A percentile compares a stretch with the other conserved stretches of the same genome.
phyloP scores from a whole-genome alignment of 2,113 vertebrate genomes.

The Benitochromis conjunctus region DNA sequence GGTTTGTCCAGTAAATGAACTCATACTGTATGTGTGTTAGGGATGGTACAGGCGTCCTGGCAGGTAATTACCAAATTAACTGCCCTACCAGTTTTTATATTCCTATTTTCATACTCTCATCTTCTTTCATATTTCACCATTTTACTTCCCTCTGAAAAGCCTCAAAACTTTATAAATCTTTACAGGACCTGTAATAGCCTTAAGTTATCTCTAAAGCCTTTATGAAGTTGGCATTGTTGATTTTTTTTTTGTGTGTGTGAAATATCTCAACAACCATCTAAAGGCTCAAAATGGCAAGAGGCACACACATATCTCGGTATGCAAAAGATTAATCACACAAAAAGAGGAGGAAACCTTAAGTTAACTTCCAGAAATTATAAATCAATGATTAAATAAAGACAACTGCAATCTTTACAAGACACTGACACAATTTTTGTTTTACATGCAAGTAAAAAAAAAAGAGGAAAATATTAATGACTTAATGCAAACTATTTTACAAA shows the following conservation, averaged over 20 bases:
- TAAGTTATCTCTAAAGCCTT: background rate
- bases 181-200: background rate
- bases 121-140: background rate
- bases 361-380: background rate
- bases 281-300: background rate
- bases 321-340: background rate
- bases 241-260: background rate
- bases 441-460: background rate
- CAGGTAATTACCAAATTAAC: background rate
- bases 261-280: background rate
- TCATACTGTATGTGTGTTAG: background rate
- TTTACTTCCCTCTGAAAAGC: background rate
- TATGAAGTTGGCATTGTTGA: background rate
- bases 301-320: background rate
- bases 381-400: background rate
- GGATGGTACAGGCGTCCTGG: background rate
- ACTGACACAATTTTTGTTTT: background rate
- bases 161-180: background rate
- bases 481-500: too few species aligned
- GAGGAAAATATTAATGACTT: too few species aligned
- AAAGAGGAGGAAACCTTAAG: background rate
- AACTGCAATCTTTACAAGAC: background rate
- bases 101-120: background rate
- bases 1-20: background rate
- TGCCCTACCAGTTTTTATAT: background rate